phyloP scores from a whole-genome alignment of 2,888 invertebrate species.

The Tetheella fluctuosa region DNA sequence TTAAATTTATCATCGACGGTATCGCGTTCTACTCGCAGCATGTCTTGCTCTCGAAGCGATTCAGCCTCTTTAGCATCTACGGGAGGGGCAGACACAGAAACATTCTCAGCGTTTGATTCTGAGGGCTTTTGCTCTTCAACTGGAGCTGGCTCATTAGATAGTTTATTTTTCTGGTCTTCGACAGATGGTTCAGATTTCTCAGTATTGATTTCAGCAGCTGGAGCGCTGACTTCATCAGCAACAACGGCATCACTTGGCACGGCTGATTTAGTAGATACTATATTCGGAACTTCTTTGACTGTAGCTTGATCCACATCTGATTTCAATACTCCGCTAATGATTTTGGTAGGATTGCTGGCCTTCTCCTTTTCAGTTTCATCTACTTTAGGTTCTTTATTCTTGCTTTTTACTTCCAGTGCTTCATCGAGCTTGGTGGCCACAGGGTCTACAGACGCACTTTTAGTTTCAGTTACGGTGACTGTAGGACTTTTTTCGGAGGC shows the following conservation, averaged over 20 bases:
- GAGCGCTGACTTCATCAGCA: conserved; percentile 65
- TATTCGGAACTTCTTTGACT: conserved; percentile 57
- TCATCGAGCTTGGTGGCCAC: neutral
- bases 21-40: conserved; percentile 66
- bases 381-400: conserved; percentile 42
- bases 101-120: too few species aligned
- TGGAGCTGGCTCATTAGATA: conserved; percentile 19
- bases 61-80: conserved; percentile 29
- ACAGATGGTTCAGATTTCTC: conserved; percentile 62
- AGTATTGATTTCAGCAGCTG: conserved; percentile 57
- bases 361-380: conserved; percentile 43
- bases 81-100: conserved; percentile 21
- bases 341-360: conserved; percentile 21
- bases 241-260: conserved; percentile 56
- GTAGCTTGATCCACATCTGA: conserved; percentile 47
- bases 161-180: conserved; percentile 50
- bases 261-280: conserved; percentile 53
- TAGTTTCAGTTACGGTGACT: conserved; percentile 46
- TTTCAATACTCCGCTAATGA: too few species aligned
- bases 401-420: conserved; percentile 39
- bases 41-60: conserved; percentile 43
- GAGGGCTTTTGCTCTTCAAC: too few species aligned
- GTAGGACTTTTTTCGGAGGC: conserved; percentile 46
- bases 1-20: conserved; percentile 64
- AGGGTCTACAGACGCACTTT: conserved; percentile 43